Base-by-base conservation (phyloP, 2,113 vertebrate genomes). In the Onychostruthus taczanowskii region DNA sequence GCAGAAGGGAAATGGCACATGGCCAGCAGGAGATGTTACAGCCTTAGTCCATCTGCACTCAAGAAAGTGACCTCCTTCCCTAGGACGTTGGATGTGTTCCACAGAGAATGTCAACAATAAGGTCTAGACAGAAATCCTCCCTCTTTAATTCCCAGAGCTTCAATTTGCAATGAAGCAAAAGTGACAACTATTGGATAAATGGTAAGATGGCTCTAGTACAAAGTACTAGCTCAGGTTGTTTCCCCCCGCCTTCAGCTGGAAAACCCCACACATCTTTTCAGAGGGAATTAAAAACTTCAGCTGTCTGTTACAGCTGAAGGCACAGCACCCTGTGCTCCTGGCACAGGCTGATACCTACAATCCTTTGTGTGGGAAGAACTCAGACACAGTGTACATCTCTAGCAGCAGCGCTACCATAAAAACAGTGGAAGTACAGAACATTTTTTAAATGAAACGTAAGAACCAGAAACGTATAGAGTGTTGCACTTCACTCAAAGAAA, bases 121-220 rank as follows among this genome's bases (percentile, higher is more conserved):
- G 49, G 87, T 70, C 87, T 91, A 88, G 94, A 90, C 64, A 94
- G 87, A 92, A 96, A 92, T 81, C 84, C 66, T 87, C 81, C 64
- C 41, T 35, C 47, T 90, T 93, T 82, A 86, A 87, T 84, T 91
- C 87, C 90, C 84, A 88, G 73, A 87, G 84, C 79, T 91, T 93
- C 90, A 90, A 72, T 79, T 82, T 87, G 67, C 76, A 82, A 69
- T 39, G 79, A 97, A 89, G 39, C 66, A 88, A 92, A 59, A 41
- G 83, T 85, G 88, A 90, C 80, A 88, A 81, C 58, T 35, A 73
- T 11, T 70, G 72, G 72, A 80, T 89, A 53, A 82, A 78, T 39
- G 39, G 50, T 73, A 69, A 87, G 55, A 67, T 17, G 50, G 73
- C 30, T 91, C 27, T 44, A 58, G 72, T 4, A 93, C 33, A 23